These are phyloP conservation scores for Craseonycteris thonglongyai DNA, from an alignment of 2,113 vertebrate species.

Conservation along the genomic window DNA sequence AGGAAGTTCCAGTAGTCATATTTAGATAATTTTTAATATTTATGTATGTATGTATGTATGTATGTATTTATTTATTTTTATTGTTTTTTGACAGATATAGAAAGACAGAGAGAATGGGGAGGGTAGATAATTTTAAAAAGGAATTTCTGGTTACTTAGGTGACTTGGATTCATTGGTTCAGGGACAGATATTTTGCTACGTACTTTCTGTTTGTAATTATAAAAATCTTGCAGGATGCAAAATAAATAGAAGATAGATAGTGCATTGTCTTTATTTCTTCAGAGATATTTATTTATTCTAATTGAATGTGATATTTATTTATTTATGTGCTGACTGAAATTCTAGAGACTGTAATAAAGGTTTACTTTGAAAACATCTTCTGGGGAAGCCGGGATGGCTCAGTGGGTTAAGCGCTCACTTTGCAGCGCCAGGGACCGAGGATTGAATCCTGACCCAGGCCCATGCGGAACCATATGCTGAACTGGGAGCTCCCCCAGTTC, in stretches of 20 bases:
- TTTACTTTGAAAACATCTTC: neutral
- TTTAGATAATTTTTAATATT: neutral
- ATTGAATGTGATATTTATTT: neutral
- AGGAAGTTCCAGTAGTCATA: neutral
- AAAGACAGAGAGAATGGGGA: too few relatives aligned
- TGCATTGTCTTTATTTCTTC: neutral
- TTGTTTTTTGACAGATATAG: too few relatives aligned
- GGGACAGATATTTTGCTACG: neutral
- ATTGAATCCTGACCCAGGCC: too few relatives aligned
- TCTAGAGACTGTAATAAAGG: neutral
- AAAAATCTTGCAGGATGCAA: neutral
- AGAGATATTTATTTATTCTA: neutral
- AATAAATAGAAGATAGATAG: neutral
- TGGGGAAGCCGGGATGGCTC: too few relatives aligned
- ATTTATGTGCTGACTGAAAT: neutral
- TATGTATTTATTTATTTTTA: too few relatives aligned
- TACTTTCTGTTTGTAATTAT: neutral
- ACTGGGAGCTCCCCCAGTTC: too few relatives aligned
- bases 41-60: too few relatives aligned
- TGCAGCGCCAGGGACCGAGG: too few relatives aligned
- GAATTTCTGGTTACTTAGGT: neutral
- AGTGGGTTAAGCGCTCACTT: too few relatives aligned
- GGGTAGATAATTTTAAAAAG: neutral
- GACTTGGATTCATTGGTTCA: neutral
- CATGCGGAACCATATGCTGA: too few relatives aligned